These are phyloP conservation scores for Plebejus anna DNA, from an alignment of 2,888 invertebrate genomes.

Conservation along the genomic window DNA sequence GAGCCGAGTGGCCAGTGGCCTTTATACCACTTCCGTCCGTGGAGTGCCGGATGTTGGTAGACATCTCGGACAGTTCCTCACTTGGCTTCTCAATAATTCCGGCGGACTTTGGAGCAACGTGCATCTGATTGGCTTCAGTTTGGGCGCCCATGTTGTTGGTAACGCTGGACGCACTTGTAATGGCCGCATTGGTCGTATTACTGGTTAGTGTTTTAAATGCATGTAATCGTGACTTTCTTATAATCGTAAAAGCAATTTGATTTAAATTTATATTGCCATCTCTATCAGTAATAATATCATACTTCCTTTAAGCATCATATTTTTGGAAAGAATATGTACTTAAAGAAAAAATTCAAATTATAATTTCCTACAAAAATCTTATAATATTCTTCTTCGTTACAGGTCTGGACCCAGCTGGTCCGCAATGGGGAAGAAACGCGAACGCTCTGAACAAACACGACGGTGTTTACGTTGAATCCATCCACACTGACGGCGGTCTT, in stretches of 20 bases:
- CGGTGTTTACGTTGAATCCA: constrained; percentile 47
- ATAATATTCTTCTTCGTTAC: background rate
- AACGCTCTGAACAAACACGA: constrained; percentile 44
- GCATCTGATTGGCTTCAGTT: constrained; percentile 69
- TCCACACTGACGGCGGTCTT: constrained; percentile 48
- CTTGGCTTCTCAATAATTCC: constrained; percentile 56
- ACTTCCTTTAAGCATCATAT: no score
- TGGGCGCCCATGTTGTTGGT: constrained; percentile 70
- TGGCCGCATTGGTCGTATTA: constrained; percentile 48
- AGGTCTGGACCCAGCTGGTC: constrained; percentile 56
- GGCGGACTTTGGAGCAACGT: constrained; percentile 62
- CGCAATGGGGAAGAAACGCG: constrained; percentile 44
- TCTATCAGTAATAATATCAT: no score
- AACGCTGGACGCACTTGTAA: constrained; percentile 53
- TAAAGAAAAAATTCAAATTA: background rate
- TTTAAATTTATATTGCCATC: background rate
- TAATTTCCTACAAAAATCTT: background rate
- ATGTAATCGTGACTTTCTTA: no score
- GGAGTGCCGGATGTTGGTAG: constrained; percentile 58
- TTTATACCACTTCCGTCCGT: constrained; percentile 51
- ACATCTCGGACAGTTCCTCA: constrained; percentile 60
- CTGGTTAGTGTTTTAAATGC: constrained; percentile 46
- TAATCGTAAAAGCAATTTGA: background rate
- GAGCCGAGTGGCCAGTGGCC: constrained; percentile 47
- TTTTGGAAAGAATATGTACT: no score